A percentile compares a stretch with the other conserved stretches of the same genome.
Evolutionary conservation across 1,140 invertebrate species (phyloP).

Genomic region (Zaprionus vittiger): DNA sequence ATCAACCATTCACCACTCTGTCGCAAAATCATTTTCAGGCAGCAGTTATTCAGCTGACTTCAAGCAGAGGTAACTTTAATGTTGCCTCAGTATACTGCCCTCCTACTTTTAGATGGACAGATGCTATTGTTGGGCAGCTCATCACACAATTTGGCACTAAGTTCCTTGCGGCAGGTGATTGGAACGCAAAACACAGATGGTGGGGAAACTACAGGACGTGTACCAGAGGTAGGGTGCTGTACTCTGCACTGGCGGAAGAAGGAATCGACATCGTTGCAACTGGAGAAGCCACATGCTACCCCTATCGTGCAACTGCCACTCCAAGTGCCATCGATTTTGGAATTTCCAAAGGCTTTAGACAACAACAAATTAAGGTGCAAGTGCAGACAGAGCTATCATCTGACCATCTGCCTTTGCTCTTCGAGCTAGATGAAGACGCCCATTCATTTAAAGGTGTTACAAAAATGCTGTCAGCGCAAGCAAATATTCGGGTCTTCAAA

Average conservation of each 20-base stretch:
- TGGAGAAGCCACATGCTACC: conserved; percentile 19
- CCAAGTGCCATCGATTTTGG: conserved; percentile 37
- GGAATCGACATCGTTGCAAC: conserved; percentile 14
- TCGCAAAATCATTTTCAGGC: not conserved
- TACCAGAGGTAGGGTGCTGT: conserved; percentile 10
- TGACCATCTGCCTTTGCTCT: not conserved
- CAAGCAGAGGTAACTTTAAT: no score
- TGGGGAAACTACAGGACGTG: conserved; percentile 25
- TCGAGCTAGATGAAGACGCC: not conserved
- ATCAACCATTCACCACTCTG: not conserved
- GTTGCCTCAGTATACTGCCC: no score
- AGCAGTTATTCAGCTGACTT: no score
- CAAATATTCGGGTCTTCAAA: not conserved
- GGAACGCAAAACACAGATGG: conserved; percentile 16
- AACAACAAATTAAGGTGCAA: not conserved
- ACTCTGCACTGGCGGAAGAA: conserved; percentile 2
- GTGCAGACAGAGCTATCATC: not conserved
- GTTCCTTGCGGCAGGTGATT: conserved; percentile 15
- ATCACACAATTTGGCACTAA: not conserved
- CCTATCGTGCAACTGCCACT: conserved; percentile 19
- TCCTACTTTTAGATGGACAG: no score
- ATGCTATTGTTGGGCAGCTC: no score
- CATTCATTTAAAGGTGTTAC: no score
- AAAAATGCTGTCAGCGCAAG: not conserved
- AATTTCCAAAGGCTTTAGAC: conserved; percentile 13